Base-by-base conservation (phyloP, 2,797 vertebrate genomes). In the Echiichthys vipera region DNA sequence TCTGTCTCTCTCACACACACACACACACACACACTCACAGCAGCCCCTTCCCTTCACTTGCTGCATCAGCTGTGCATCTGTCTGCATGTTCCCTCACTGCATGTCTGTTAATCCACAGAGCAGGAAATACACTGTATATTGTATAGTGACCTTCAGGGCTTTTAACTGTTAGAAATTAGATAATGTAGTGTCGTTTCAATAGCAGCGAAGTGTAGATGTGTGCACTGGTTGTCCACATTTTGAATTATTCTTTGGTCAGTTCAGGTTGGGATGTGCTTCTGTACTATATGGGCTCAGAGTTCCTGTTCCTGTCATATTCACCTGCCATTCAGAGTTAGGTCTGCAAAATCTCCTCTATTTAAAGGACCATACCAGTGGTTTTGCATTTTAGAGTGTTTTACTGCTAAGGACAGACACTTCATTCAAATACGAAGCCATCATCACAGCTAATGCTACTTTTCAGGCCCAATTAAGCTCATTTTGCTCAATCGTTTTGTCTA, bases 11-110 rank as follows among this genome's bases (percentile, higher is more conserved):
- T n/a, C n/a, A n/a, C n/a, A n/a, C n/a, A n/a, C n/a, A n/a, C n/a
- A n/a, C n/a, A n/a, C n/a, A n/a, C n/a, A n/a, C n/a, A n/a, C n/a
- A 43, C 43, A 76, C 27, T 49, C 14, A 67, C 45, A 40, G 32
- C 30, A 25, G 18, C 10, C 57, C 27, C 5, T 45, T 13, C 57
- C 27, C 5, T 45, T 1, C 5, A 30, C 54, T 22, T 5, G 17
- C 70, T 71, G 56, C 53, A 74, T 40, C 7, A 57, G 51, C 37
- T 58, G 43, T 37, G 4, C 29, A n/a, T 65, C 15, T 42, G 40
- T 42, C 29, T 50, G 24, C 3, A 17, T 47, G 61, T 40, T 20
- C 32, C 29, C 36, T 40, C 43, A 5, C 10, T 42, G 5, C 11
- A 32, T n/a, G n/a, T n/a, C 2, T 42, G n/a, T 4, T 27, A 0